Evolutionary conservation across 2,113 vertebrate species (phyloP), one percentile per base, ranked within the genome.

Genomic region (Rousettus leschenaultii): DNA sequence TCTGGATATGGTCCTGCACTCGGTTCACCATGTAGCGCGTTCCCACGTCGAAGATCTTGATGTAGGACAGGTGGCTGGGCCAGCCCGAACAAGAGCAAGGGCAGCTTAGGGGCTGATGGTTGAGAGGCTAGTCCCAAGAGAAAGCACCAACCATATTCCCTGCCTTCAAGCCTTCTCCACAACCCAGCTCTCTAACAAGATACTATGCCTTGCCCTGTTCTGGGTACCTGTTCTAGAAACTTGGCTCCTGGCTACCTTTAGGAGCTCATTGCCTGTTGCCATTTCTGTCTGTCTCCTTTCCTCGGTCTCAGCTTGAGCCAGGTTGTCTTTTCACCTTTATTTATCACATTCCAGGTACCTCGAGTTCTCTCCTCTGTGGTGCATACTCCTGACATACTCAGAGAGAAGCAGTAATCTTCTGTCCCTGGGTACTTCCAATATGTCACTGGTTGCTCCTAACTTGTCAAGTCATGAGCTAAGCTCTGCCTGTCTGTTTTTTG

Each of bases 21-120:
- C 98, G 98, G 97, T 99, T 99, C 89, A 99, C 99, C 98, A 99
- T 98, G 98, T 99, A 99, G 24, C 99, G 98, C 71, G 98, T 98
- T 40, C 99, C 99, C 93, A 99, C 99, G 1, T 99, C 99, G 88
- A 99, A 99, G 97, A 99, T 99, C 98, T 99, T 99, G 94, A 99
- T 99, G 98, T 99, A 99, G 22, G 99, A 99, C 88, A 99, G 71
- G 66, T 97, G 98, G 77, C 99, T 99, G 97, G 63, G 71, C 77
- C 86, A 19, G 61, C 30, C 80, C 91, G 95, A 87, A 59, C 75
- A 84, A 83, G 61, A 95, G n/a, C 53, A 91, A 78, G 40, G 86
- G 71, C 15, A 86, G 30, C 66, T 97, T 61, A 71, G 48, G 70
- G 48, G 38, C 66, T 92, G 59, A 80, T 21, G 16, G 48, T 80